Base-by-base conservation (phyloP, 2,888 invertebrate species). In the Conchocele bisecta region DNA sequence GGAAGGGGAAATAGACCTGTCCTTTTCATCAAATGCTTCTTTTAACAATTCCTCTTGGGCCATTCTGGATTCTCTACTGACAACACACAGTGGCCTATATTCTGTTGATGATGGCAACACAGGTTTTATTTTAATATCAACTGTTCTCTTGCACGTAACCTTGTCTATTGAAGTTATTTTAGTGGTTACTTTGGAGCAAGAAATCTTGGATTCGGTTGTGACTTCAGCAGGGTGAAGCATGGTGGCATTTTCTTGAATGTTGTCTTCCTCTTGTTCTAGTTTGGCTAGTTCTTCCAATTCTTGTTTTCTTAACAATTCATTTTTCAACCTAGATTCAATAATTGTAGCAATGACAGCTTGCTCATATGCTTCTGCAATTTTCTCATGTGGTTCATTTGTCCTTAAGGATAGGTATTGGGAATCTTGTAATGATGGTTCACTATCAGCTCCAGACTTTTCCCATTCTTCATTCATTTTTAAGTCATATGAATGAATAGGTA, bases 1-100 rank as follows among this genome's bases (percentile, higher is more conserved):
- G 4, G 89, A 89, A 35, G 89, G 88, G 5, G 89, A 89, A 29
- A 86, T 54, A 33, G 88, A 87, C 22, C 86, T 73, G 41, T 88
- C 88, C 44, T 75, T 81, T 60, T 88, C 87, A 79, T 87, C 88
- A 59, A 79, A 76, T 59, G 80, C 70, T 63, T 88, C 87, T 60
- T 83, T 83, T 24, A 88, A 59, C 6, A 88, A 75, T 69, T 88
- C 86, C 58, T 88, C 83, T 56, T 87, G 87, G 15, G 85, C 87
- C 39, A 84, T 70, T 24, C 87, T 66, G 26, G 88, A 88, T 69
- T 85, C 86, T 42, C 79, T 74, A 63, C 85, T 86, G 4, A 87
- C 86, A 17, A 88, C 85, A 69, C 84, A 80, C 20, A 81, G 50
- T 28, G 76, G 71, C 33, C 53, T 46, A 35, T 69, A 64, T 42